Conservation (phyloP, 1,140 invertebrate species). For the Macrostomum lignano region DNA sequence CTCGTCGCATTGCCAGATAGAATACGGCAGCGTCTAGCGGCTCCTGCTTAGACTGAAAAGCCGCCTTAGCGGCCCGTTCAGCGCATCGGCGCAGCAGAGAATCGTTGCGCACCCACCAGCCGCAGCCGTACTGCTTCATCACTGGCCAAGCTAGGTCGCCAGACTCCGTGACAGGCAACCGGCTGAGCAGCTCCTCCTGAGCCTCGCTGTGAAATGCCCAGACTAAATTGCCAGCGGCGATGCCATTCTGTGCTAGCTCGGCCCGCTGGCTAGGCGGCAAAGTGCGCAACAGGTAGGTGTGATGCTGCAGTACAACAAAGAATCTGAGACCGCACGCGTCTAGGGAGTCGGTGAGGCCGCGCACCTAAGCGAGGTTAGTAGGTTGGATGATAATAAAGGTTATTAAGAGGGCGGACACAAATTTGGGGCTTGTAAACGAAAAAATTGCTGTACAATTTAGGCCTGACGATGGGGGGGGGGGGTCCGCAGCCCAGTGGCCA, state of each 20-base stretch:
- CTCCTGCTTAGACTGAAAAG: constrained; percentile 57
- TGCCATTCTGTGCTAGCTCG: constrained; percentile 46
- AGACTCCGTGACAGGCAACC: constrained; percentile 42
- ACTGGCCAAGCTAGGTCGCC: constrained; percentile 50
- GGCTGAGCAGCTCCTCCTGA: constrained; percentile 63
- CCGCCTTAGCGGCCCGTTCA: constrained; percentile 60
- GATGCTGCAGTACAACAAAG: constrained; percentile 81
- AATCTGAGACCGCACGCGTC: constrained; percentile 91
- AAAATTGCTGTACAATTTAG: too few species aligned
- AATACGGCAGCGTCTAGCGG: constrained; percentile 86
- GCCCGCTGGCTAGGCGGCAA: constrained; percentile 57
- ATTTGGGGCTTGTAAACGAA: too few species aligned
- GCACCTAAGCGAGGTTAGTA: too few species aligned
- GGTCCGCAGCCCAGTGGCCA: too few species aligned
- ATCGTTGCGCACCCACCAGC: constrained; percentile 79
- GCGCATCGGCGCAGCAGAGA: constrained; percentile 49
- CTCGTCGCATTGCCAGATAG: constrained; percentile 93
- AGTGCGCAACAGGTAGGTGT: constrained; percentile 67
- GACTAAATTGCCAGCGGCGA: constrained; percentile 65
- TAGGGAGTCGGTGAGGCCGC: constrained; percentile 54
- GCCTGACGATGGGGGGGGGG: too few species aligned
- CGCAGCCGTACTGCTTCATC: constrained; percentile 61
- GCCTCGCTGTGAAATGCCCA: constrained; percentile 98
- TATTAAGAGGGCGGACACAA: too few species aligned
- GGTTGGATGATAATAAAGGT: too few species aligned